These are phyloP conservation scores for Aeoliscus strigatus DNA, from an alignment of 2,797 vertebrate genomes.

Conservation along the genomic window DNA sequence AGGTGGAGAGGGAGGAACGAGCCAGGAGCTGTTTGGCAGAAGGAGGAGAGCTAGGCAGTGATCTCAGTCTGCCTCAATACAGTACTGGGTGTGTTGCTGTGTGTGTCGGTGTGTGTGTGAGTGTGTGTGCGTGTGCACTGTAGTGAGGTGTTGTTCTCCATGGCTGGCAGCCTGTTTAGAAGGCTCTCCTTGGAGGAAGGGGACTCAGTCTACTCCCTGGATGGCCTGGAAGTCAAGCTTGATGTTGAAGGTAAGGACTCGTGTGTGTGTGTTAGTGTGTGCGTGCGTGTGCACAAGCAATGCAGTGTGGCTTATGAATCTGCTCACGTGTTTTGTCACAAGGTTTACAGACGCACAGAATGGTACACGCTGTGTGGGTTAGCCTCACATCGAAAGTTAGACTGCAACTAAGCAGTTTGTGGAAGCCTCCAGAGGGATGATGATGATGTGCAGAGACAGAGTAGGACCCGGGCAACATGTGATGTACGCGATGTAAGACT, in stretches of 20 bases:
- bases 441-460: slow-evolving; percentile 48
- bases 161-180: slow-evolving; percentile 74
- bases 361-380: too few species aligned
- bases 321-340: slow-evolving; percentile 3
- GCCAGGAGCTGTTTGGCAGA: slow-evolving; percentile 33
- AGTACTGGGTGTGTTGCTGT: slow-evolving; percentile 55
- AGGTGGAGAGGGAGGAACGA: slow-evolving; percentile 51
- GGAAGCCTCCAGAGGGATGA: slow-evolving; percentile 24
- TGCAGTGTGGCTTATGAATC: slow-evolving; percentile 1
- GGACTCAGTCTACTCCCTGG: slow-evolving; percentile 70
- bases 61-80: slow-evolving; percentile 39
- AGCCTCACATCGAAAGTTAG: slow-evolving; percentile 2
- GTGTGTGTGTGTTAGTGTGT: slow-evolving; percentile 21
- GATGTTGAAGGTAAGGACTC: slow-evolving; percentile 64
- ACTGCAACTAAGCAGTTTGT: slow-evolving; percentile 5
- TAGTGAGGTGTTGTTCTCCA: slow-evolving; percentile 57
- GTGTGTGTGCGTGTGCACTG: slow-evolving; percentile 55
- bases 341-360: not conserved
- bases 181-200: slow-evolving; percentile 72
- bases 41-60: slow-evolving; percentile 32
- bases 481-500: slow-evolving; percentile 29
- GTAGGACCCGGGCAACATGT: slow-evolving; percentile 31
- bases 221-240: slow-evolving; percentile 65
- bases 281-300: slow-evolving; percentile 12
- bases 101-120: too few species aligned